Evolutionary conservation across 2,797 vertebrate genomes (phyloP), one percentile per base, ranked within the genome.

Genomic region (Todus mexicanus): DNA sequence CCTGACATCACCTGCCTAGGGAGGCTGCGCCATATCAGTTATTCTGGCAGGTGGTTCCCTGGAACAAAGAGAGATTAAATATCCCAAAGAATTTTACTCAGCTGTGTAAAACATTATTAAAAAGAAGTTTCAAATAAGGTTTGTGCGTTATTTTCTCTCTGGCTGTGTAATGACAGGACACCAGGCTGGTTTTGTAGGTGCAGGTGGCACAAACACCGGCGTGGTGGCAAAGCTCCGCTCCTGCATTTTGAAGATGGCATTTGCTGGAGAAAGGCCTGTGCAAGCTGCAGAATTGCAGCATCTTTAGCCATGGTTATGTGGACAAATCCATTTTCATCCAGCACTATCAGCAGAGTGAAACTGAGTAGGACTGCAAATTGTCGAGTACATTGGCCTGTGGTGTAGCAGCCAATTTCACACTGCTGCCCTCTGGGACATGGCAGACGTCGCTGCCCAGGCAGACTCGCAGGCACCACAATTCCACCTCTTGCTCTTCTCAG

Each of bases 1-100:
- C 53, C 72, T 95, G 94, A 95, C 81, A 86, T 93, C 86, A 74
- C 45, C 75, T 89, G 76, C 60, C 43, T 54, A 11, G 80, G 66
- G 60, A 94, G 59, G 16, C 60, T 66, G 48, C 0, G 0, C 63
- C 4, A 0, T 63, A 25, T 78, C 54, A 8, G 47, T 83, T 89
- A 29, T 82, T 87, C 57, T 82, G 79, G 37, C 69, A 73, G 73
- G 72, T 89, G 54, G 17, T 33, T 92, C 75, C 33, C 15, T 50
- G 68, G 57, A 82, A 65, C 33, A 84, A 45, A 92, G 47, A n/a
- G 35, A 87, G 40, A 70, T 83, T 76, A 71, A 91, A 80, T 74
- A 86, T 48, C 59, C 37, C 25, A 18, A 63, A 63, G 35, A 87
- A 80, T 84, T 84, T 53, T 82, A 87, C 38, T 92, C 48, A 77